These are phyloP conservation scores for Drosophila pegasa DNA, from an alignment of 2,888 invertebrate species.

Conservation along the genomic window DNA sequence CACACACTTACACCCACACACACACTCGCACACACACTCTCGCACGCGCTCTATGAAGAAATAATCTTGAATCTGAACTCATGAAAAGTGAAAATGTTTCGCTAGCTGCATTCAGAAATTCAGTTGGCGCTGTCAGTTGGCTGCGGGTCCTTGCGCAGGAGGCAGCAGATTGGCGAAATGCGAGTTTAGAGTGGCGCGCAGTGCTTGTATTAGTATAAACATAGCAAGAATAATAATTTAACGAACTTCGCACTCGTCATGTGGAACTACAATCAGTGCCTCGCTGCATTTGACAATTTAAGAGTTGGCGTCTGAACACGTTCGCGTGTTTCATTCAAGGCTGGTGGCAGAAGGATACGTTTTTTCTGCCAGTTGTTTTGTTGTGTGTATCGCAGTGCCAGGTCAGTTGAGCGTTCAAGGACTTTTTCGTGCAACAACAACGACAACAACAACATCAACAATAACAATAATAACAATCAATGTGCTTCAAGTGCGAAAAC, in stretches of 20 bases:
- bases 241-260: conserved; percentile 24
- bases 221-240: conserved; percentile 8
- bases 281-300: conserved; percentile 18
- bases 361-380: conserved; percentile 43
- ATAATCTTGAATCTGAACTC: conserved; percentile 73
- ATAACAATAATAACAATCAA: conserved; percentile 37
- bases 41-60: conserved; percentile 37
- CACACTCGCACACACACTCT: conserved; percentile 3
- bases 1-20: conserved; percentile 3
- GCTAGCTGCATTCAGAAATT: conserved; percentile 74
- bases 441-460: conserved; percentile 31
- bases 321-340: conserved; percentile 63
- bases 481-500: conserved; percentile 45
- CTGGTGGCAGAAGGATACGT: conserved; percentile 48
- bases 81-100: conserved; percentile 76
- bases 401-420: conserved; percentile 81
- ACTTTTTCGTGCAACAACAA: conserved; percentile 61
- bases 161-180: conserved; percentile 53
- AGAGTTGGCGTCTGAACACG: conserved; percentile 27
- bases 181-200: conserved; percentile 46
- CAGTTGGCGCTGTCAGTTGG: conserved; percentile 74
- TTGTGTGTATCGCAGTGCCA: conserved; percentile 72
- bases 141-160: conserved; percentile 79
- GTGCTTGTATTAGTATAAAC: conserved; percentile 13
- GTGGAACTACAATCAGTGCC: conserved; percentile 26